A percentile compares a stretch with the other conserved stretches of the same genome.
These are phyloP conservation scores for Diceros bicornis DNA, from an alignment of 2,797 vertebrate genomes.

Conservation along the genomic window DNA sequence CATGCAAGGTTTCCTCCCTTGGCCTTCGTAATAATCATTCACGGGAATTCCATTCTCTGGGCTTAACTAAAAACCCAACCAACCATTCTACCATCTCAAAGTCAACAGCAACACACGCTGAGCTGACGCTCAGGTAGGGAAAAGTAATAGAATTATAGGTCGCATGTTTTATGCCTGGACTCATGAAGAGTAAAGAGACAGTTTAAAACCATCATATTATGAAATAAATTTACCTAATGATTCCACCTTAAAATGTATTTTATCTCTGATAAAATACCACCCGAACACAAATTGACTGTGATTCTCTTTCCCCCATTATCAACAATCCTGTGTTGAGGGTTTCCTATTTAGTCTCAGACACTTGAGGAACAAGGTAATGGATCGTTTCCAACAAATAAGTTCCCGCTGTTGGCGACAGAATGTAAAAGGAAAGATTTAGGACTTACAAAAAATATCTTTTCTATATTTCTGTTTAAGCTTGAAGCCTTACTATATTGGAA, in stretches of 20 bases:
- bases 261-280: background rate
- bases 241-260: background rate
- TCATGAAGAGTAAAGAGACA: background rate
- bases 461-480: background rate
- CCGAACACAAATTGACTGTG: background rate
- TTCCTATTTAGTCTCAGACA: background rate
- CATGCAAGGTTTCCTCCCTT: background rate
- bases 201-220: background rate
- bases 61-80: background rate
- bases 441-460: background rate
- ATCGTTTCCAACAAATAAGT: background rate
- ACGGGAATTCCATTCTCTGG: background rate
- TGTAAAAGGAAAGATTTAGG: background rate
- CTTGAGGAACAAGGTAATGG: background rate
- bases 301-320: background rate
- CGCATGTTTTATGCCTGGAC: background rate
- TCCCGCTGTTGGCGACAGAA: background rate
- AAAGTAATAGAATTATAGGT: background rate
- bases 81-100: background rate
- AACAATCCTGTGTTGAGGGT: background rate
- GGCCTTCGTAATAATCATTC: background rate
- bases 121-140: background rate
- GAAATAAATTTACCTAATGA: background rate
- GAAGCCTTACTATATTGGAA: background rate
- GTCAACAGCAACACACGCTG: background rate